Percentiles rank a stretch among this genome's conserved stretches.
phyloP scores from a whole-genome alignment of 1,140 invertebrate genomes.

The Drosophila albomicans region DNA sequence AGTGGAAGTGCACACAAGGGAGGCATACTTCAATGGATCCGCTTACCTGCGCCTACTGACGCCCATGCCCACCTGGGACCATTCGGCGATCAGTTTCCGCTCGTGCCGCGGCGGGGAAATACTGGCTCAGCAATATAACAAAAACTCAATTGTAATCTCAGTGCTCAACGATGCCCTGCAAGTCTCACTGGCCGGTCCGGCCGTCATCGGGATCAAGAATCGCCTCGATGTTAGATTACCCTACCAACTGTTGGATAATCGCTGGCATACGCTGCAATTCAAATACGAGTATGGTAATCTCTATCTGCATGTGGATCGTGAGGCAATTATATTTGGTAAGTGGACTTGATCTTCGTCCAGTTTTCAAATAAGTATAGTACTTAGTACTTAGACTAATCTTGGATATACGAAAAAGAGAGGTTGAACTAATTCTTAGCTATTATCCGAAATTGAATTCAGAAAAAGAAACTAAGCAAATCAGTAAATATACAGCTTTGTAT shows the following conservation, averaged over 20 bases:
- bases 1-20: constrained; percentile 86
- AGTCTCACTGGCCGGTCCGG: constrained; percentile 88
- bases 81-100: constrained; percentile 92
- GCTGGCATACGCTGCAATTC: constrained; percentile 88
- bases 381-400: not conserved
- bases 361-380: constrained; percentile 4
- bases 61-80: constrained; percentile 90
- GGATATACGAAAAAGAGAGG: not conserved
- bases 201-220: constrained; percentile 85
- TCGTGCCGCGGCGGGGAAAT: constrained; percentile 91
- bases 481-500: no score
- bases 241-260: constrained; percentile 90
- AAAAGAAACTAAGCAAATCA: no score
- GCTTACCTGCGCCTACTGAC: constrained; percentile 89
- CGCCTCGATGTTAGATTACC: constrained; percentile 88
- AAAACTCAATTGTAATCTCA: constrained; percentile 88
- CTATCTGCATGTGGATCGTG: constrained; percentile 86
- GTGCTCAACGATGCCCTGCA: constrained; percentile 89
- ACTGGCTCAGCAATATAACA: constrained; percentile 89
- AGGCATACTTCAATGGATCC: constrained; percentile 93
- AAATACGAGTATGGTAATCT: constrained; percentile 88
- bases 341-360: constrained; percentile 19
- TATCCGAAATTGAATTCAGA: no score
- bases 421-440: no score
- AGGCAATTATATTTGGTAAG: constrained; percentile 79